phyloP scores from a whole-genome alignment of 2,797 vertebrate genomes.

The Hephaestus fuliginosus region DNA sequence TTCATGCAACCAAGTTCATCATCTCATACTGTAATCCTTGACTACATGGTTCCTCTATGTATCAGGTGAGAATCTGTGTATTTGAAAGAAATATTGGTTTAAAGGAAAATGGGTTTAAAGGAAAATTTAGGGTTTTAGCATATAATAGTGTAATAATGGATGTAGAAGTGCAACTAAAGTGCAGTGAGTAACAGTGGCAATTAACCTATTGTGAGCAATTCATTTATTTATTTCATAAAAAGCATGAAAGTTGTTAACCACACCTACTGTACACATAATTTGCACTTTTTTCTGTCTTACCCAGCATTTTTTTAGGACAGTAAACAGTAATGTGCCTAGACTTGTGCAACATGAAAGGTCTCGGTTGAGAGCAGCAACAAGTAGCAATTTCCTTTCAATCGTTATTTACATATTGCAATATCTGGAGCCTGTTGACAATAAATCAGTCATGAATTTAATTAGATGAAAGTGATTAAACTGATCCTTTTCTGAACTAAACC shows the following conservation, averaged over 20 bases:
- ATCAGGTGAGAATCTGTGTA: background rate
- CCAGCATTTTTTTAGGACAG: background rate
- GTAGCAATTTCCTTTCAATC: constrained; percentile 62
- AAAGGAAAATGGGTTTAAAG: background rate
- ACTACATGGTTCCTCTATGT: no score
- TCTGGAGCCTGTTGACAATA: constrained; percentile 43
- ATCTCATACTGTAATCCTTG: no score
- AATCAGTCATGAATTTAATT: constrained; percentile 62
- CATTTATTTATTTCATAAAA: background rate
- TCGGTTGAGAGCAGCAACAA: constrained; percentile 19
- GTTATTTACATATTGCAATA: constrained; percentile 48
- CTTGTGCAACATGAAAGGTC: constrained; percentile 20
- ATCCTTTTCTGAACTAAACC: background rate
- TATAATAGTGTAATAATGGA: background rate
- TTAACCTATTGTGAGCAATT: no score
- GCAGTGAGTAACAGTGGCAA: background rate
- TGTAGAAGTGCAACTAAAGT: background rate
- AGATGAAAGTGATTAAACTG: constrained; percentile 47
- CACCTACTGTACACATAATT: background rate
- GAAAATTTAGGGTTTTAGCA: background rate
- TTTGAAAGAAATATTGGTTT: background rate
- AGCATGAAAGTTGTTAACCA: background rate
- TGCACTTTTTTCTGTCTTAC: background rate
- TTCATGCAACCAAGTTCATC: no score
- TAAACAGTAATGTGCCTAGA: constrained; percentile 4